Base-by-base conservation (phyloP, 1,140 invertebrate genomes). In the Wiebesia pumilae region DNA sequence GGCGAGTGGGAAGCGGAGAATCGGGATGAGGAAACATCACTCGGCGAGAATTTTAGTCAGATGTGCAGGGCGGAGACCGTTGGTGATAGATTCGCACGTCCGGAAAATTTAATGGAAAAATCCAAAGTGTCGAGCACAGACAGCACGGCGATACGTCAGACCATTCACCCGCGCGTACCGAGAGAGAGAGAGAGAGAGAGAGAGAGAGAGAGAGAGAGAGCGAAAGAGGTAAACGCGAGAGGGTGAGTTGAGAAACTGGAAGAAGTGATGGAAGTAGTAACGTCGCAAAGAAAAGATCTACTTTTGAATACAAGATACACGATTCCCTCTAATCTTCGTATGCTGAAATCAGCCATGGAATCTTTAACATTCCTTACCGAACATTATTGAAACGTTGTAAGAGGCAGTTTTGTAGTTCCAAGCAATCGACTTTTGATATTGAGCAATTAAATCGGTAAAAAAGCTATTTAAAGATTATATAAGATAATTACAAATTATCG, bases 71-170 rank as follows among this genome's bases (percentile, higher is more conserved):
- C n/a, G 21, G 51, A 16, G 54, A 27, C 89, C 90, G 10, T 27
- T 89, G 89, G 92, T 93, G 93, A 94, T 94, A 93, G 92, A 94
- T 94, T 93, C 87, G 89, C 91, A 89, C 91, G 92, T 93, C 90
- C 90, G 88, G 90, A 91, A 93, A 93, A 93, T 93, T 93, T 94
- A 94, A 94, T 94, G 92, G 93, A 93, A 94, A 90, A 94, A 92
- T 93, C 92, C 92, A 89, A 90, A 90, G 92, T 93, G 93, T 94
- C 93, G 93, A 89, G 90, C 88, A 90, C 93, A 93, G 93, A 91
- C 92, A 91, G 91, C 91, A 88, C 90, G 89, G 89, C 91, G 91
- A 93, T 93, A 94, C 92, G 92, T 94, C 92, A 93, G 91, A 87
- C 92, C 91, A 93, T 93, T 93, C 91, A 90, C 89, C 88, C 84